Percentiles rank a stretch among this genome's conserved stretches.
Conservation (phyloP, 2,113 vertebrate species). For the Clarias gariepinus region DNA sequence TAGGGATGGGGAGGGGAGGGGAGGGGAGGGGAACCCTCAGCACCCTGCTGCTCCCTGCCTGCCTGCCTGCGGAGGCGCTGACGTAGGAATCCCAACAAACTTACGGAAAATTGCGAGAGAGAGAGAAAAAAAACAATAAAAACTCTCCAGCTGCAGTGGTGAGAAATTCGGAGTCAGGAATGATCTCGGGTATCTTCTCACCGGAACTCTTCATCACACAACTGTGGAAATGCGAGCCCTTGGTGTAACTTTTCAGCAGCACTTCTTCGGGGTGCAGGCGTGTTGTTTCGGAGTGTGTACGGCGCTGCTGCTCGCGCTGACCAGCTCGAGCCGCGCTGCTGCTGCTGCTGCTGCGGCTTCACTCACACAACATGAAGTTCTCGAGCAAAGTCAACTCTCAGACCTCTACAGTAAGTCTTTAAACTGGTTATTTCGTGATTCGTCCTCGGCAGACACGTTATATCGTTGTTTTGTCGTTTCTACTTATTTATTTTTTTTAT, state of each 20-base stretch:
- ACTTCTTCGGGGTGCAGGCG: conserved; percentile 21
- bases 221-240: conserved; percentile 66
- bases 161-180: conserved; percentile 53
- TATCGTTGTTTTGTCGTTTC: neutral
- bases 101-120: conserved; percentile 50
- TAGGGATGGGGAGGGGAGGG: neutral
- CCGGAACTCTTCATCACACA: conserved; percentile 29
- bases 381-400: conserved; percentile 62
- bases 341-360: conserved; percentile 51
- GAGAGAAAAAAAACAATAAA: conserved; percentile 39
- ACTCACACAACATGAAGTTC: conserved; percentile 47
- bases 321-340: conserved; percentile 53
- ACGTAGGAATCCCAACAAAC: conserved; percentile 66
- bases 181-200: conserved; percentile 51
- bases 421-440: neutral
- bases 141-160: neutral
- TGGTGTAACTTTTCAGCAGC: conserved; percentile 35
- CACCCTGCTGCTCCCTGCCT: conserved; percentile 27
- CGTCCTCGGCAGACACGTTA: too few relatives aligned
- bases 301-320: conserved; percentile 50
- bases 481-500: neutral
- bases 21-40: conserved; percentile 49
- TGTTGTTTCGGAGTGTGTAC: conserved; percentile 50
- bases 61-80: conserved; percentile 54
- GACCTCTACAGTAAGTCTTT: conserved; percentile 74